Evolutionary conservation across 2,113 vertebrate species (phyloP), one percentile per base, ranked within the genome.

Genomic region (Neolamprologus longior): DNA sequence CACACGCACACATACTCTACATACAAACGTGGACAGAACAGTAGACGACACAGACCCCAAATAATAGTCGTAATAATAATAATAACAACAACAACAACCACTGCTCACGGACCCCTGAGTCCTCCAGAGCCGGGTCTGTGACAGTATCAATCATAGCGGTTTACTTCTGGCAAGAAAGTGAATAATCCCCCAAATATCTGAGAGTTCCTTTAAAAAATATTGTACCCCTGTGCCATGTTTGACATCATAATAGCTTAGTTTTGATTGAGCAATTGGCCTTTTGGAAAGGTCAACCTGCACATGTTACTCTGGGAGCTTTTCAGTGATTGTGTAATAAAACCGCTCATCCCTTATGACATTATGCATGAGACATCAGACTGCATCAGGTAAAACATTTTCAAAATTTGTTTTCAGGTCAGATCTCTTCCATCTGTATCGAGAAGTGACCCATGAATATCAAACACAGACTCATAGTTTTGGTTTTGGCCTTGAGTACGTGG

Each of bases 361-460:
- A 91, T 84, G 37, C 40, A 86, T 24, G 42, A 68, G 66, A 61
- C 57, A 73, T 84, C 82, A 66, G 53, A 53, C 82, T 79, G 50
- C 84, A 79, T 92, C 87, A 90, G 83, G 86, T 88, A 47, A 83
- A 92, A 80, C 71, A 83, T 87, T 86, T 90, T 91, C 31, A 87
- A 24, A 61, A 87, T 83, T 54, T 7, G 33, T 80, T 93, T 92
- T 53, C 86, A 53, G 87, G 86, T 90, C 86, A 93, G 66, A 54
- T 82, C 53, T 84, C 19, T 55, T 84, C 37, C 83, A 45, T 86
- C 58, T 87, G 76, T 84, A 86, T 85, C 57, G 52, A 76, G 55
- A 82, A 83, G 37, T 88, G 82, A 87, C 73, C 88, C 79, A 19
- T 76, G 84, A 81, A 88, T 54, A 53, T 82, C 78, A 90, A 57